Evolutionary conservation across 2,888 invertebrate species (phyloP).

Genomic region (Tribolium freemani): DNA sequence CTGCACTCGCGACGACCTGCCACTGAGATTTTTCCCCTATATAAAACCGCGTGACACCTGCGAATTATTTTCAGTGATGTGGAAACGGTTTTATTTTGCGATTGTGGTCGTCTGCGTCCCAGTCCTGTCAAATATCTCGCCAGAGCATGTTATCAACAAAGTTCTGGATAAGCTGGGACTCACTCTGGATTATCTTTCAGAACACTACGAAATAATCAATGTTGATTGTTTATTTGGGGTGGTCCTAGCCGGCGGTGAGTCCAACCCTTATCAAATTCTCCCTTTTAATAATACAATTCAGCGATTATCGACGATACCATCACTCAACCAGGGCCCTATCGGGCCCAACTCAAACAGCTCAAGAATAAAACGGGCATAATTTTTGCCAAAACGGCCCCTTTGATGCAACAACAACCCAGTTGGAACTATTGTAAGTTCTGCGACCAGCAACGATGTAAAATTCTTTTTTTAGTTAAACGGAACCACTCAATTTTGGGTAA

Average conservation of each 20-base stretch:
- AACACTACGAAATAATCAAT: constrained; percentile 50
- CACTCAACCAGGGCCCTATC: constrained; percentile 26
- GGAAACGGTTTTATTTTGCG: constrained; percentile 21
- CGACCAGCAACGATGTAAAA: neutral
- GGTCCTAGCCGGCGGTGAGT: constrained; percentile 51
- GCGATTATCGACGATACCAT: constrained; percentile 50
- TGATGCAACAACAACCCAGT: constrained; percentile 2
- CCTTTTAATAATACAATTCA: constrained; percentile 40
- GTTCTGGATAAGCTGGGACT: constrained; percentile 7
- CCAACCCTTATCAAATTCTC: neutral
- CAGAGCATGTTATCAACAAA: constrained; percentile 4
- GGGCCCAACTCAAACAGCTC: neutral
- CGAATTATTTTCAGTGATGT: constrained; percentile 32
- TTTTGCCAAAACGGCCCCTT: constrained; percentile 1
- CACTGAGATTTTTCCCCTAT: constrained; percentile 24
- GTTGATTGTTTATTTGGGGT: constrained; percentile 57
- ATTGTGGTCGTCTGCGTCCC: constrained; percentile 8
- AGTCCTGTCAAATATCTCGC: constrained; percentile 19
- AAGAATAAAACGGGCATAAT: constrained; percentile 9
- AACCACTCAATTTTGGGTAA: no score
- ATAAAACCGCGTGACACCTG: constrained; percentile 21
- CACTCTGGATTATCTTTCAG: constrained; percentile 51
- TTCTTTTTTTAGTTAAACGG: no score
- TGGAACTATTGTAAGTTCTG: constrained; percentile 21
- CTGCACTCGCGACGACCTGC: constrained; percentile 3